Base-by-base conservation (phyloP, 2,113 vertebrate genomes). In the Tychaedon coryphoeus region DNA sequence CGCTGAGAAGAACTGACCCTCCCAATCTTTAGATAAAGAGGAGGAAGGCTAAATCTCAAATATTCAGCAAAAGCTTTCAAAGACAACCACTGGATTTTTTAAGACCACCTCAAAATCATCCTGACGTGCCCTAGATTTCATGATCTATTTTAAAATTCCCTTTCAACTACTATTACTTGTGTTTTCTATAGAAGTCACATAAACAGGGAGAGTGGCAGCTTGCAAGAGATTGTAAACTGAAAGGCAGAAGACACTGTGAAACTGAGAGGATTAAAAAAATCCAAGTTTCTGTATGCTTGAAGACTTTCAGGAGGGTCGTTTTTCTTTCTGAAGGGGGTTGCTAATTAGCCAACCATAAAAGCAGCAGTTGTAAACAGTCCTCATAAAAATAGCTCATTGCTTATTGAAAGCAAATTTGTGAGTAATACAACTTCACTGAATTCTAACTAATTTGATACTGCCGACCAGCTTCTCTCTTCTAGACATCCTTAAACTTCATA, bases 71-170 rank as follows among this genome's bases (percentile, higher is more conserved):
- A 89, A 79, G 20, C 54, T 85, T 89, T 62, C 76, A 67, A 72
- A 96, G 42, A 66, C 77, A 95, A 65, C 12, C 2, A 1, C 57
- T 76, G 43, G 54, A 82, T 90, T 95, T 86, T 78, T 82, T 62
- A 91, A 83, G 79, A 95, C 47, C 87, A 91, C 91, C 74, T 82
- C 84, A 82, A 54, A 82, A 79, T 70, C 73, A 75, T 72, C 87
- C 34, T 85, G 86, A 87, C 70, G 19, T 85, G 66, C 25, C 93
- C 81, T 73, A 79, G 26, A 93, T 91, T 88, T 87, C n/a, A 54
- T 25, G 11, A 74, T 92, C 78, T 73, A 36, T 95, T 96, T 93
- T 91, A 77, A 67, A 95, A 86, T 74, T 75, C 45, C 70, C 62
- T 82, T 94, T 95, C 76, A 77, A 58, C 47, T 79, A 62, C 66